Conservation (phyloP, 2,888 invertebrate species). For the Baronia brevicornis region DNA sequence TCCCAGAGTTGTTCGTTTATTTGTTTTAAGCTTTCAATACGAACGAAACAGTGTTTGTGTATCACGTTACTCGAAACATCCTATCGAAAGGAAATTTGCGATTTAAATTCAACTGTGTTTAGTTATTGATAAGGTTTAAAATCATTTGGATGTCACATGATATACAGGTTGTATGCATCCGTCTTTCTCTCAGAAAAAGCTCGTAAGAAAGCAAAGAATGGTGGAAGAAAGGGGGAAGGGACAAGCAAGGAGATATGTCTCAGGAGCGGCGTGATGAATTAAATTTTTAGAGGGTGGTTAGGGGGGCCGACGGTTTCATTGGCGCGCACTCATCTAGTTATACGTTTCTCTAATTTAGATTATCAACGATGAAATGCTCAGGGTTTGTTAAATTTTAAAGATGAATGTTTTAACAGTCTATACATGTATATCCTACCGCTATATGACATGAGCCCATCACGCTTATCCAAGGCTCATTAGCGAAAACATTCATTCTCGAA, state of each 20-base stretch:
- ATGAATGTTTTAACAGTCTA: too few relatives aligned
- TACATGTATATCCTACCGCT: too few relatives aligned
- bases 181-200: constrained; percentile 64
- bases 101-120: constrained; percentile 16
- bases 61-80: constrained; percentile 36
- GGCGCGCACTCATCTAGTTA: constrained; percentile 63
- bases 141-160: constrained; percentile 21
- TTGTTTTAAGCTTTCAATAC: constrained; percentile 72
- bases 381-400: too few relatives aligned
- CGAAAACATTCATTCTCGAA: too few relatives aligned
- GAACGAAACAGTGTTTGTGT: constrained; percentile 63
- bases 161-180: constrained; percentile 39
- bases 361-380: constrained; percentile 39
- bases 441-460: too few relatives aligned
- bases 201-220: constrained; percentile 74
- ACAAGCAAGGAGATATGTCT: constrained; percentile 68
- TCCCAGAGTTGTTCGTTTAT: constrained; percentile 57
- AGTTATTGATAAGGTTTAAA: constrained; percentile 11
- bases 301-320: constrained; percentile 56
- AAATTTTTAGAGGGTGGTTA: constrained; percentile 71
- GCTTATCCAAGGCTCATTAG: too few relatives aligned
- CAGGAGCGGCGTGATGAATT: constrained; percentile 70
- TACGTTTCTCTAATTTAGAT: constrained; percentile 65
- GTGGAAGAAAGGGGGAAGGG: constrained; percentile 67
- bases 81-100: constrained; percentile 15